phyloP scores from a whole-genome alignment of 2,113 vertebrate genomes.

The Tapirus terrestris region DNA sequence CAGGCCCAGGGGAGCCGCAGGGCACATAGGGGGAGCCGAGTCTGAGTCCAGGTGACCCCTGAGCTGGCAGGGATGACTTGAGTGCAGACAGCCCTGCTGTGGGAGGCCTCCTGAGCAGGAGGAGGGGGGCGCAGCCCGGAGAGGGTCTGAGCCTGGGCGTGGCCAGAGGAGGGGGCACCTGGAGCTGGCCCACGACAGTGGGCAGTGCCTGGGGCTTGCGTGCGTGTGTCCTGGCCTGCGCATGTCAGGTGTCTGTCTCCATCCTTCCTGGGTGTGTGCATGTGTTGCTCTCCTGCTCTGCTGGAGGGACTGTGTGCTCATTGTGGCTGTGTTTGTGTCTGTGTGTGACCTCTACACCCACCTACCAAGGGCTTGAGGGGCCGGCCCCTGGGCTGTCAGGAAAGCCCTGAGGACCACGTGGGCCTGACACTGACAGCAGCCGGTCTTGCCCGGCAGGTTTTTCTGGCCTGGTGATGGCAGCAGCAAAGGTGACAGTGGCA shows the following conservation, averaged over 20 bases:
- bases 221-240: background rate
- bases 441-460: conserved; percentile 60
- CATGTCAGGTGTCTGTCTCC: background rate
- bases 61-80: background rate
- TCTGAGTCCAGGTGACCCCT: no score
- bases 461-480: conserved; percentile 37
- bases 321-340: background rate
- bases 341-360: background rate
- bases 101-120: background rate
- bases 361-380: background rate
- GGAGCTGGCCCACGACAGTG: background rate
- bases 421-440: background rate
- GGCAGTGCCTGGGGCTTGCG: background rate
- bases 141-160: background rate
- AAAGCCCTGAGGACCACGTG: background rate
- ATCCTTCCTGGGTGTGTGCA: accelerated
- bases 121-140: no score
- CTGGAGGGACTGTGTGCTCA: background rate
- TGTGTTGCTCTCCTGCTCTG: background rate
- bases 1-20: background rate
- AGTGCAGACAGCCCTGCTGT: background rate
- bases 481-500: conserved; percentile 14
- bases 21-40: no score
- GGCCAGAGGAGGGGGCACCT: background rate
- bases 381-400: background rate